Evolutionary conservation across 1,140 invertebrate genomes (phyloP).

Genomic region (Lucilia cuprina): DNA sequence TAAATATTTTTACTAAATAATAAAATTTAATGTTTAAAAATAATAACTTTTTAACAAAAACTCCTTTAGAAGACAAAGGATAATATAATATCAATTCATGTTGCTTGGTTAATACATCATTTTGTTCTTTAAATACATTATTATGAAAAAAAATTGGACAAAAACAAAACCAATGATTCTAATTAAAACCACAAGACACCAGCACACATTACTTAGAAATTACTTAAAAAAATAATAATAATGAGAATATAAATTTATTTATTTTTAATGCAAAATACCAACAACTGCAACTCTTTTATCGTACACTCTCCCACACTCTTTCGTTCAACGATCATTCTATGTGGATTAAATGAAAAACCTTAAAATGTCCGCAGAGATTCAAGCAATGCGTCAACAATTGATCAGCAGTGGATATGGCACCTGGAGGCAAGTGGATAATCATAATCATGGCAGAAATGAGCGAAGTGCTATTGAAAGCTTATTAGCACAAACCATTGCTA

Average conservation of each 20-base stretch:
- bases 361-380: constrained; percentile 47
- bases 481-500: background rate
- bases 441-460: constrained; percentile 13
- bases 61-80: too few relatives aligned
- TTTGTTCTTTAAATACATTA: background rate
- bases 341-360: background rate
- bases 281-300: background rate
- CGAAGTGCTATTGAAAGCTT: constrained; percentile 17
- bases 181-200: background rate
- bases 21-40: too few relatives aligned
- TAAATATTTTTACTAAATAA: too few relatives aligned
- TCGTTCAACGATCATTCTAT: background rate
- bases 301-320: background rate
- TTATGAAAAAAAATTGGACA: background rate
- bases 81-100: background rate
- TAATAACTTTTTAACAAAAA: too few relatives aligned
- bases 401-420: constrained; percentile 44
- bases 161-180: background rate
- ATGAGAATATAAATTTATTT: background rate
- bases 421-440: constrained; percentile 59
- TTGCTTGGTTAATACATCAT: background rate
- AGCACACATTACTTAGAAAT: background rate
- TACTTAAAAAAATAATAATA: background rate
- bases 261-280: constrained; percentile 12
- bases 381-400: constrained; percentile 57